phyloP scores from a whole-genome alignment of 2,113 vertebrate genomes.

The Tangachromis dhanisi region DNA sequence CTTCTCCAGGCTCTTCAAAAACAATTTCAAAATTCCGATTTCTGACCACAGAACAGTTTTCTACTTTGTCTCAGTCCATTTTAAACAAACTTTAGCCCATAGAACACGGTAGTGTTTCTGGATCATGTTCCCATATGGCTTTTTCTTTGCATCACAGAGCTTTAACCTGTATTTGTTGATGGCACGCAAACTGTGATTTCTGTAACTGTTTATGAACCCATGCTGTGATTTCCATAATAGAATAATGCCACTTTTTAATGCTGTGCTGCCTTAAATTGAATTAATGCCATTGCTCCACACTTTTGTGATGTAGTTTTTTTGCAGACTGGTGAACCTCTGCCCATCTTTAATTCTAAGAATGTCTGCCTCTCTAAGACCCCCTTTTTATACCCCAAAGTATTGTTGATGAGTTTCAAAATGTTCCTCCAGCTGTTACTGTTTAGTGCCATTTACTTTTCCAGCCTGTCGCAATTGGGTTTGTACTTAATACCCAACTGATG shows the following conservation, averaged over 20 bases:
- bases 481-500: background rate
- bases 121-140: background rate
- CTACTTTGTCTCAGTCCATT: background rate
- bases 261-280: background rate
- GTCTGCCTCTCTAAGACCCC: background rate
- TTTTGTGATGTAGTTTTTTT: background rate
- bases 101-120: background rate
- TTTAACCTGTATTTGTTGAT: background rate
- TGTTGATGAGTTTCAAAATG: background rate
- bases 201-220: background rate
- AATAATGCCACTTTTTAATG: background rate
- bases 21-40: rapidly evolving
- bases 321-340: background rate
- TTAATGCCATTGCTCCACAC: background rate
- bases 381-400: background rate
- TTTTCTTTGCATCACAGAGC: background rate
- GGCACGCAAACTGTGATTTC: background rate
- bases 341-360: background rate
- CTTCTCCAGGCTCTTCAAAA: background rate
- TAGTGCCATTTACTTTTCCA: background rate
- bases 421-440: background rate
- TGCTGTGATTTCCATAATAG: background rate
- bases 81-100: background rate
- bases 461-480: background rate
- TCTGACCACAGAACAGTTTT: background rate